Evolutionary conservation across 1,140 invertebrate genomes (phyloP).

Genomic region (Seison nebaliae): DNA sequence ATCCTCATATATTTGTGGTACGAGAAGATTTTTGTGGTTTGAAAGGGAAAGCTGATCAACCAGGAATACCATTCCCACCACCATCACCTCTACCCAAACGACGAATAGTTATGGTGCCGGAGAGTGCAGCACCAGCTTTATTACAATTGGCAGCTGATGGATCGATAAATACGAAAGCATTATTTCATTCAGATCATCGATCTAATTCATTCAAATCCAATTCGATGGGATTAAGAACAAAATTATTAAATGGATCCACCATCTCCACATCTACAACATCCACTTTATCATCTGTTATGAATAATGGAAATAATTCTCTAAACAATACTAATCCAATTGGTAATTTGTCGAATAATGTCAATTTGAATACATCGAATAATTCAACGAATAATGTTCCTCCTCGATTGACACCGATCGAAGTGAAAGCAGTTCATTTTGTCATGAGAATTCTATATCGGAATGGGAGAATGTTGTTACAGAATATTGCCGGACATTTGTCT

Average conservation of each 20-base stretch:
- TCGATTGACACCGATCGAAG: conserved; percentile 10
- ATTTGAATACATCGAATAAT: not conserved
- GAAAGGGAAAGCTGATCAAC: conserved; percentile 14
- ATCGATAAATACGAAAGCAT: conserved; percentile 1
- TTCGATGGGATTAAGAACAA: not conserved
- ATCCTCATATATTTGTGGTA: conserved; percentile 28
- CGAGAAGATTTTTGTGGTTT: conserved; percentile 23
- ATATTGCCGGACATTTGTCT: conserved; percentile 4
- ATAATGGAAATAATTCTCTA: not conserved
- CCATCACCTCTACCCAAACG: conserved; percentile 13
- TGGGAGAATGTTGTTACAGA: conserved; percentile 10
- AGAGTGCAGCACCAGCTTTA: conserved; percentile 7
- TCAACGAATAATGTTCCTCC: not conserved
- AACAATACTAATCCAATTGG: not conserved
- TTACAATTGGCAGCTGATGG: conserved; percentile 9
- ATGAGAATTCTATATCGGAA: conserved; percentile 12
- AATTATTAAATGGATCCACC: conserved; percentile 5
- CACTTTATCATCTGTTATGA: too few species aligned
- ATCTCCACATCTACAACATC: not conserved
- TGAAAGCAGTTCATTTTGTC: conserved; percentile 12
- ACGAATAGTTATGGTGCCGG: conserved; percentile 1
- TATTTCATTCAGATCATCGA: too few species aligned
- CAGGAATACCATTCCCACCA: conserved; percentile 8
- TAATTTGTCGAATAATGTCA: not conserved
- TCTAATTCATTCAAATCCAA: conserved; percentile 9